Percentiles rank a stretch among this genome's conserved stretches.
Conservation (phyloP, 2,888 invertebrate genomes). For the Hetaerina titia region DNA sequence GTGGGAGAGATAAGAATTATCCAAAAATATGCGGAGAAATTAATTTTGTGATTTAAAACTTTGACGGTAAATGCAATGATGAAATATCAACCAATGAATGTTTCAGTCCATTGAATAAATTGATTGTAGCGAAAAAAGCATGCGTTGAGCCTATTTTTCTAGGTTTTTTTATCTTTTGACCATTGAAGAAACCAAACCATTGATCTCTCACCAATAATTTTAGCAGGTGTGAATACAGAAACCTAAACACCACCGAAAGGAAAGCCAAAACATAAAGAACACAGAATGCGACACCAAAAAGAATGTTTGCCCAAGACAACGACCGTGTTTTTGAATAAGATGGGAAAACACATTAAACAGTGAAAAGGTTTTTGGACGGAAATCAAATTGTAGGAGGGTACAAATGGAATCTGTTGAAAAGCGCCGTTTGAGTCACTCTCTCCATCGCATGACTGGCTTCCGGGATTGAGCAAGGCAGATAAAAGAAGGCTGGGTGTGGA, state of each 20-base stretch:
- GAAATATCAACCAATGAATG: too few relatives aligned
- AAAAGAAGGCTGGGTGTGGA: neutral
- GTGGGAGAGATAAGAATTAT: too few relatives aligned
- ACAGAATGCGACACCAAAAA: neutral
- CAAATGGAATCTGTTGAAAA: neutral
- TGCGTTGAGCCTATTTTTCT: neutral
- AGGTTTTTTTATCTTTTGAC: neutral
- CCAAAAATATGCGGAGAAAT: too few relatives aligned
- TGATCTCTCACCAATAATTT: neutral
- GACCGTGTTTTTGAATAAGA: slow-evolving; percentile 5
- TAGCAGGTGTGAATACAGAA: neutral
- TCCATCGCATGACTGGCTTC: neutral
- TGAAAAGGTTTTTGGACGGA: neutral
- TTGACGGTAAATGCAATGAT: too few relatives aligned
- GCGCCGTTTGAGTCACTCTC: too few relatives aligned
- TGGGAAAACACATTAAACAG: neutral
- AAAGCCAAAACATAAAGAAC: neutral
- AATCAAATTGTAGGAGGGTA: neutral
- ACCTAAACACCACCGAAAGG: neutral
- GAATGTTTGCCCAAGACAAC: neutral
- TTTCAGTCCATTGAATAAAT: too few relatives aligned
- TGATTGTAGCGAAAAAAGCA: too few relatives aligned
- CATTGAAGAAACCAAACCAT: neutral
- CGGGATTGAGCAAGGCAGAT: neutral
- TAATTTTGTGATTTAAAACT: too few relatives aligned